Evolutionary conservation across 2,113 vertebrate species (phyloP), one percentile per base, ranked within the genome.

Genomic region (Trichechus manatus): DNA sequence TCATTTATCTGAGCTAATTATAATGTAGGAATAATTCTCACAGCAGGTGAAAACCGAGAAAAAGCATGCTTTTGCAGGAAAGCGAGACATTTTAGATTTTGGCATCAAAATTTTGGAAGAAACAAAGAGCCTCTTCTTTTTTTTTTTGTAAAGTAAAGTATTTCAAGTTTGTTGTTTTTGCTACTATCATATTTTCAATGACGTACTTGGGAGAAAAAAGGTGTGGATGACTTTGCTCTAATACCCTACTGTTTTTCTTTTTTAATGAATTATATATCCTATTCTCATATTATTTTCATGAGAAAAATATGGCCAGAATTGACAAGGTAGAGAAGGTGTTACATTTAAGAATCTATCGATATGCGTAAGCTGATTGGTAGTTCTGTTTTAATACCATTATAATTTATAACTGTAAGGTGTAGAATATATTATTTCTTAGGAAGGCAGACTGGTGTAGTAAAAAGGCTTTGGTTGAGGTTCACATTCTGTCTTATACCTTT

Each of bases 1-100:
- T 98, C 96, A 97, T 98, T 97, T 97, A 97, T 95, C 93, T 97
- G 97, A 97, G 96, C 93, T 97, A 98, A 97, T 97, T 97, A 97
- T 93, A 97, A 97, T 74, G 83, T 96, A 98, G 94, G 87, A 97
- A 97, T 97, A 94, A 97, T 97, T 96, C 95, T 96, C 97, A 96
- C 98, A 97, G 97, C 97, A 97, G 97, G 96, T 96, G 88, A 97
- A 97, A 96, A 77, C 68, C 0, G 27, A 93, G 80, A 85, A 89
- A 97, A 97, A 95, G 59, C 93, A 89, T 63, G 86, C 89, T 95
- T 96, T 96, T 96, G 64, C 53, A 84, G 90, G n/a, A 97, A 97
- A 95, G 93, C 91, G 96, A 97, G 97, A 97, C 94, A 98, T 97
- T 95, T 93, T 96, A 53, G 83, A 91, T 94, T 95, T 83, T 85